Evolutionary conservation across 2,113 vertebrate species (phyloP).

Genomic region (Ochotona princeps): DNA sequence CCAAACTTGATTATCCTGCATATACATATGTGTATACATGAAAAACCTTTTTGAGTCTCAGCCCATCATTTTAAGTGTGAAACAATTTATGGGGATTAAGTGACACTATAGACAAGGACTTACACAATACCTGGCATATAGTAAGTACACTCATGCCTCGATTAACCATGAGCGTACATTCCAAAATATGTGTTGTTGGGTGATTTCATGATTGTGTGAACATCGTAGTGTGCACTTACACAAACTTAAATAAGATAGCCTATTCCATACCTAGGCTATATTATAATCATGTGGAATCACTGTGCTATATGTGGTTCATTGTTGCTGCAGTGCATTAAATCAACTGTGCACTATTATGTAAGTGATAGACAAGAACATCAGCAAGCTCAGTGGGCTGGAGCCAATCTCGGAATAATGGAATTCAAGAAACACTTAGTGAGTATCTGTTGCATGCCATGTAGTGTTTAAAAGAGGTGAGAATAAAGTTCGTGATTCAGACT

Average conservation of each 20-base stretch:
- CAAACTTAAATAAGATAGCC: no score
- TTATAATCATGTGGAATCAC: no score
- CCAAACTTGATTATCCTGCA: not conserved
- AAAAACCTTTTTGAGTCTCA: not conserved
- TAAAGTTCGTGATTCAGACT: constrained; percentile 42
- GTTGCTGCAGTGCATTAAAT: not conserved
- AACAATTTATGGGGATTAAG: constrained; percentile 2
- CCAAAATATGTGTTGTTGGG: no score
- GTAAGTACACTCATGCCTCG: not conserved
- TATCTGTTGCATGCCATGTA: not conserved
- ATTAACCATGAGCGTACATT: no score
- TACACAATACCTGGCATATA: not conserved
- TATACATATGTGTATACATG: not conserved
- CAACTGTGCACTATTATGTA: not conserved
- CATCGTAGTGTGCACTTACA: no score
- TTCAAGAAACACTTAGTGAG: constrained; percentile 42
- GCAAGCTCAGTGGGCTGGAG: not conserved
- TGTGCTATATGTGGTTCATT: no score
- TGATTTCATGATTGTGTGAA: no score
- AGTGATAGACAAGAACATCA: not conserved
- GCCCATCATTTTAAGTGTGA: not conserved
- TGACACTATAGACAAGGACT: not conserved
- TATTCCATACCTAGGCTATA: no score
- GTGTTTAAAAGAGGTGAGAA: constrained; percentile 37
- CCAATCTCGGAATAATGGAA: not conserved